A percentile compares a stretch with the other conserved stretches of the same genome.
Evolutionary conservation across 2,888 invertebrate genomes (phyloP).

Genomic region (Alloscopus bannaensis): DNA sequence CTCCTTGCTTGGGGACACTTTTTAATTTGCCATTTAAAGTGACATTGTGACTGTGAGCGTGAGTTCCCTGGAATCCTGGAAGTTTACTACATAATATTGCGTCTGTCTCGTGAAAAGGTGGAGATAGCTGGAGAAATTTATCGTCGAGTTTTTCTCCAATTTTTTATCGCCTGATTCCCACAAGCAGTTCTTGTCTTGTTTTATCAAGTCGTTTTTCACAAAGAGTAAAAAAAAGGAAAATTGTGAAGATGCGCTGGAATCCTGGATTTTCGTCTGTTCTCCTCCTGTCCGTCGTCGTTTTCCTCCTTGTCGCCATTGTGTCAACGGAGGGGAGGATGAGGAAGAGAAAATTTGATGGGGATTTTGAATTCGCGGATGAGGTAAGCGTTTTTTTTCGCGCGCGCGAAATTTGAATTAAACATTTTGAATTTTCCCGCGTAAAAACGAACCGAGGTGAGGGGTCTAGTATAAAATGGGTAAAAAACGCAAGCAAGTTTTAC

Average conservation of each 20-base stretch:
- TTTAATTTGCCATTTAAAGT: conserved; percentile 63
- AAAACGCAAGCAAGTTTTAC: too few species aligned
- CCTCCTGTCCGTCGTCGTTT: conserved; percentile 44
- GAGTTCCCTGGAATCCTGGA: conserved; percentile 5
- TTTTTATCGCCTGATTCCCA: conserved; percentile 54
- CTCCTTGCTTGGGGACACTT: conserved; percentile 55
- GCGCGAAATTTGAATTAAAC: too few species aligned
- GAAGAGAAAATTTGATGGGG: conserved; percentile 85
- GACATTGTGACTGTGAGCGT: conserved; percentile 55
- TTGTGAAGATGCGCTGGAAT: conserved; percentile 61
- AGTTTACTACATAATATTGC: conserved; percentile 12
- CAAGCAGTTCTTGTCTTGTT: conserved; percentile 8
- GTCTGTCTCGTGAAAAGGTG: conserved; percentile 27
- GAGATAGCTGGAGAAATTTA: conserved; percentile 25
- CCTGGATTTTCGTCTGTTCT: conserved; percentile 50
- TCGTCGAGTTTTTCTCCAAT: conserved; percentile 37
- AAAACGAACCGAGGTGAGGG: too few species aligned
- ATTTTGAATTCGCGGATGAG: conserved; percentile 88
- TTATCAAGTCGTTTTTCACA: too few species aligned
- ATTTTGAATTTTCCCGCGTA: too few species aligned
- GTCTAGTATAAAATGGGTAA: too few species aligned
- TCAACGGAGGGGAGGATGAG: conserved; percentile 77
- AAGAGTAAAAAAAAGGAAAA: too few species aligned
- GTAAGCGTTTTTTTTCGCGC: conserved; percentile 76
- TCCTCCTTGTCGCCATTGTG: conserved; percentile 71